Base-by-base conservation (phyloP, 2,888 invertebrate genomes). In the Panzeria rudis region DNA sequence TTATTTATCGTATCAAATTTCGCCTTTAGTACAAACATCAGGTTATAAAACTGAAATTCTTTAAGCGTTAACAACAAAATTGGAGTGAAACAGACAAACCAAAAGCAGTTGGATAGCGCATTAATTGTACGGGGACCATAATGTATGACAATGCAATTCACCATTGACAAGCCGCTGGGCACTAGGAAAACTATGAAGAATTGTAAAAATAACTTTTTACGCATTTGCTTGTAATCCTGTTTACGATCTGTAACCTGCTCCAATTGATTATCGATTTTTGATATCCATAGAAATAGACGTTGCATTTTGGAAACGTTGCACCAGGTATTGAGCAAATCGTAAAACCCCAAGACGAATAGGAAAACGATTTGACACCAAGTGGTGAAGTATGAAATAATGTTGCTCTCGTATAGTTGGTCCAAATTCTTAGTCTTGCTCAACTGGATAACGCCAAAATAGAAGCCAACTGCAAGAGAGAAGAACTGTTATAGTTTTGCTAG, bases 31-130 rank as follows among this genome's bases (percentile, higher is more conserved):
- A 90, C 76, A 56, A 88, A 87, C 86, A 90, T 88, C 20, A 89
- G 75, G 82, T 89, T 89, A 41, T 87, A 89, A 75, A 89, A 90
- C 72, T 89, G 89, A 52, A 90, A 89, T 73, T 90, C 89, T 38
- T 89, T 89, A 0, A 90, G 79, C 0, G 89, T 88, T 38, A 89
- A 29, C 52, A 89, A 32, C 6, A 89, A 83, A 29, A 90, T 87
- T 7, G 90, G 90, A n/a, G 85, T 78, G 78, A 89, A 90, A 32
- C 89, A 90, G 23, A 90, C 89, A 82, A 89, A 90, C 89, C 89
- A 89, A 32, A 87, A 90, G 73, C 90, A 89, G 3, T 83, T 73
- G 8, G 89, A 87, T 0, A 83, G 25, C 9, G 82, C 6, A 11
- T 29, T 61, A 38, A 87, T 84, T 5, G 17, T 20, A 0, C 38